These are phyloP conservation scores for Myioborus miniatus DNA, from an alignment of 2,797 vertebrate genomes.

Conservation along the genomic window DNA sequence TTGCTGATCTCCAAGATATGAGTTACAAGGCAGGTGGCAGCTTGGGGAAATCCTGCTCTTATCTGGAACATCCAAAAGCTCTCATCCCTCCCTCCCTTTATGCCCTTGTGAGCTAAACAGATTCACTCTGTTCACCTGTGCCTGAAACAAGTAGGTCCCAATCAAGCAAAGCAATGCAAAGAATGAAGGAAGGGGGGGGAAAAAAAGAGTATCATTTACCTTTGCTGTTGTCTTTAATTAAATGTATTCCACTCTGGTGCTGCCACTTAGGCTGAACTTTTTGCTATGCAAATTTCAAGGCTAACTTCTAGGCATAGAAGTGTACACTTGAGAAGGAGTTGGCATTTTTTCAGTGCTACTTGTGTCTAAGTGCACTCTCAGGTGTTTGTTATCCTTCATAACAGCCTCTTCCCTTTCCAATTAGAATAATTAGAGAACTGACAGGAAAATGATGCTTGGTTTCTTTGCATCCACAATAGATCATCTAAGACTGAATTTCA, in stretches of 20 bases:
- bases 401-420: conserved; percentile 54
- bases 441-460: not conserved
- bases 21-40: conserved; percentile 48
- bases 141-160: conserved; percentile 66
- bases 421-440: conserved; percentile 60
- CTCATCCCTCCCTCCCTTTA: not conserved
- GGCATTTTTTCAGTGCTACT: conserved; percentile 55
- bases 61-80: conserved; percentile 32
- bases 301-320: conserved; percentile 63
- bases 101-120: conserved; percentile 31
- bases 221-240: conserved; percentile 78
- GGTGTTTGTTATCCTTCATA: conserved; percentile 59
- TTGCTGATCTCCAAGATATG: not conserved
- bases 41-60: conserved; percentile 54
- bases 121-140: conserved; percentile 42
- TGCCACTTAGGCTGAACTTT: conserved; percentile 63
- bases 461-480: conserved; percentile 16
- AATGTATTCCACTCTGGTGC: conserved; percentile 69
- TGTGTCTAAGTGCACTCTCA: conserved; percentile 58
- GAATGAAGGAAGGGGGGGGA: not conserved
- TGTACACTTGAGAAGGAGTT: conserved; percentile 38
- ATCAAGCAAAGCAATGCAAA: conserved; percentile 48
- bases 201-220: conserved; percentile 63
- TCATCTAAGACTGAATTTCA: not conserved
- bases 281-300: conserved; percentile 74